Evolutionary conservation across 2,113 vertebrate genomes (phyloP).

Genomic region (Lophius piscatorius): DNA sequence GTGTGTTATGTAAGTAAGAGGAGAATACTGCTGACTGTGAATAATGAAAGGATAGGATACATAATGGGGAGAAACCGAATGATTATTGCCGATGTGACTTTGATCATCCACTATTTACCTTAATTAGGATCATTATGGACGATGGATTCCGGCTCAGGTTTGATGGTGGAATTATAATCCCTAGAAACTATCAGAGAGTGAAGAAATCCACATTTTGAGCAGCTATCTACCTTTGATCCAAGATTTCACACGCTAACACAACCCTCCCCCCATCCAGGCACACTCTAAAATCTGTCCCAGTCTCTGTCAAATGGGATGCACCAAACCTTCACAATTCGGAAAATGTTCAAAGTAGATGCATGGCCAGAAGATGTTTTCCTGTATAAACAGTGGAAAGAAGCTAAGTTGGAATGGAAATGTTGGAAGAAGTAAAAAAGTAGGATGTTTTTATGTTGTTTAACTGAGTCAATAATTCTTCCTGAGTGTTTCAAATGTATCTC

Average conservation of each 20-base stretch:
- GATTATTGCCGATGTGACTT: constrained; percentile 67
- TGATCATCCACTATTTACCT: constrained; percentile 70
- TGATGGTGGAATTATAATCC: constrained; percentile 75
- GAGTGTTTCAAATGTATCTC: constrained; percentile 11
- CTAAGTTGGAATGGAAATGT: not conserved
- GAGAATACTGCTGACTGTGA: constrained; percentile 48
- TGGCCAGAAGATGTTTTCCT: constrained; percentile 3
- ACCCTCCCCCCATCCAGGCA: constrained; percentile 25
- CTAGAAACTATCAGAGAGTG: constrained; percentile 73
- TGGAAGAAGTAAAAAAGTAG: too few relatives aligned
- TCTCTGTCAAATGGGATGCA: constrained; percentile 13
- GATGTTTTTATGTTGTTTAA: constrained; percentile 5
- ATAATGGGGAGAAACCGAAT: constrained; percentile 39
- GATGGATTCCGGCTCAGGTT: constrained; percentile 55
- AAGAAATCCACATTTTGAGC: constrained; percentile 74
- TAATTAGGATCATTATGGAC: constrained; percentile 71
- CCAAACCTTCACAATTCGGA: constrained; percentile 31
- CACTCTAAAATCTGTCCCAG: constrained; percentile 43
- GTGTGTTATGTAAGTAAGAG: constrained; percentile 35
- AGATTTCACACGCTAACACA: constrained; percentile 18
- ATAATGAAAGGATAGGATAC: constrained; percentile 17
- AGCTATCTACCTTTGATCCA: constrained; percentile 39
- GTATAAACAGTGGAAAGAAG: constrained; percentile 4
- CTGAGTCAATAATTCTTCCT: not conserved
- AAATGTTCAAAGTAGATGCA: constrained; percentile 13